Base-by-base conservation (phyloP, 2,888 invertebrate species). In the Apamea anceps region DNA sequence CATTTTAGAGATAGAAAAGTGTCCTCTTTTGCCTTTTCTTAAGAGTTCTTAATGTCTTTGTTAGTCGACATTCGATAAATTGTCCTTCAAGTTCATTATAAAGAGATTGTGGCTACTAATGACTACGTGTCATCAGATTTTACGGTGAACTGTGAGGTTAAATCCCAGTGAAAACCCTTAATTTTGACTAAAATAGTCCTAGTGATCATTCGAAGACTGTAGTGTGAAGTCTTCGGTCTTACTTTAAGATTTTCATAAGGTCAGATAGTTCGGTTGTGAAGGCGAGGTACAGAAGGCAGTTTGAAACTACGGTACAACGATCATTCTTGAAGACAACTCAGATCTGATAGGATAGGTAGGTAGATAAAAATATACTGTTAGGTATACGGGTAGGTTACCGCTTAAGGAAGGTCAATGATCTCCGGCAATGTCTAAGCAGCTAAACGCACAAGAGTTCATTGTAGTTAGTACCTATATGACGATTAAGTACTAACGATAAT, bases 371-470 rank as follows among this genome's bases (percentile, higher is more conserved):
- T 45, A 45, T 72, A 83, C 51, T 72, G 67, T 15, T 48, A 80
- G 45, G 45, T 68, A 76, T 77, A 68, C 48, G 37, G 76, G 84
- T 72, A 71, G 75, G 76, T 57, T 54, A 48, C 45, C 21, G 57
- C n/a, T 21, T 32, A 54, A 37, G 42, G n/a, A 65, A 75, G 72
- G 71, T 63, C 67, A 74, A 60, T 84, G 80, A 84, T 67, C 79
- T 51, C 37, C 28, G 21, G 18, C 57, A 67, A 76, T 76, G 63
- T 74, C 71, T 51, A 75, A 67, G 70, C 72, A 71, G 60, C n/a
- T 76, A 63, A 75, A 63, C 42, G 51, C 51, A 79, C 67, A 85
- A 77, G 62, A 66, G 75, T 67, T 68, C 51, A 66, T 77, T 62
- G 72, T 71, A 32, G 42, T 77, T 72, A 72, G 79, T 72, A 63